Conservation (phyloP, 2,113 vertebrate species). For the Lanius collurio region DNA sequence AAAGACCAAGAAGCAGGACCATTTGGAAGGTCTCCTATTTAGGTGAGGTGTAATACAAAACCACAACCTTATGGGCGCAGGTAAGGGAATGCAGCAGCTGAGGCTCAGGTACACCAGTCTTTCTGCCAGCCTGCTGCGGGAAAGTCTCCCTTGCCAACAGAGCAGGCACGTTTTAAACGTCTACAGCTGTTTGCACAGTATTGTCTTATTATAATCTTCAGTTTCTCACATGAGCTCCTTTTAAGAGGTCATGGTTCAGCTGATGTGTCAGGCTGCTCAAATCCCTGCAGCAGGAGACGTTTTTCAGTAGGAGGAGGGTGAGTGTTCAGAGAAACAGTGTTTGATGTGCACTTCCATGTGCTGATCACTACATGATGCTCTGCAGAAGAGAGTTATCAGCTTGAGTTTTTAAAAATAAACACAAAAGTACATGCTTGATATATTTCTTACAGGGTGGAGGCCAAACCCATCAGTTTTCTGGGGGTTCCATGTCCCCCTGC, state of each 20-base stretch:
- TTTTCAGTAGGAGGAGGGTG: neutral
- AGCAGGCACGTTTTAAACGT: neutral
- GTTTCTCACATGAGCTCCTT: neutral
- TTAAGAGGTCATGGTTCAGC: neutral
- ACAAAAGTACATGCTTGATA: neutral
- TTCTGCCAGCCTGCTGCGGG: neutral
- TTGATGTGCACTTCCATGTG: neutral
- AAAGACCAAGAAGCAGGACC: neutral
- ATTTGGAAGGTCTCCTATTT: neutral
- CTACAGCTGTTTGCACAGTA: neutral
- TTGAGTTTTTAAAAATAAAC: neutral
- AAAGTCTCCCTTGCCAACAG: neutral
- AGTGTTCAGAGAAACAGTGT: neutral
- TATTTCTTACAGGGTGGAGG: neutral
- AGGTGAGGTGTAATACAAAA: neutral
- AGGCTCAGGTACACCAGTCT: fast-evolving
- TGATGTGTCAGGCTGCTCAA: neutral
- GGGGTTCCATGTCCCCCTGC: neutral
- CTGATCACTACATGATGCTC: neutral
- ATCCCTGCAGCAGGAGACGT: neutral
- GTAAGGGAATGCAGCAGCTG: neutral
- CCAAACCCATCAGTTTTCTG: neutral
- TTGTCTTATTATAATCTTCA: neutral
- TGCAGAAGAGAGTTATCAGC: neutral
- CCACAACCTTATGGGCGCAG: neutral